These are phyloP conservation scores for Lydus trimaculatus DNA, from an alignment of 2,888 invertebrate genomes.

Conservation along the genomic window DNA sequence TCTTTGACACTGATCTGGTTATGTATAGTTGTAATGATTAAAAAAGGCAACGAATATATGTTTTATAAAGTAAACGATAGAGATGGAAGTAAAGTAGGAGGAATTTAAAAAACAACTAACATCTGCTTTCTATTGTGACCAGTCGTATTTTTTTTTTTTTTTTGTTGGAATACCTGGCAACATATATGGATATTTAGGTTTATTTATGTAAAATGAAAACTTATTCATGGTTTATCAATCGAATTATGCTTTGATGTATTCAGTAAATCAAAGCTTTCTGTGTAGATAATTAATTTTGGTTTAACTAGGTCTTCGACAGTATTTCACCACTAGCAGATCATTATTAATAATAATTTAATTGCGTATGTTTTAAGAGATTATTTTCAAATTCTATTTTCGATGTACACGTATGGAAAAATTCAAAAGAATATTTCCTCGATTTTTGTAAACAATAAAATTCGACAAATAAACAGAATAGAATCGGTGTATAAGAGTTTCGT, in stretches of 20 bases:
- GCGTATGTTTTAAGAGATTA: neutral
- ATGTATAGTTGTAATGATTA: neutral
- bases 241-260: neutral
- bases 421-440: neutral
- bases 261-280: too few relatives aligned
- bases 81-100: conserved; percentile 2
- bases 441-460: conserved; percentile 3
- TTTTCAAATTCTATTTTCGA: neutral
- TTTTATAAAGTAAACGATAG: neutral
- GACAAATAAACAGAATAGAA: neutral
- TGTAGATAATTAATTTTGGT: too few relatives aligned
- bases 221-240: too few relatives aligned
- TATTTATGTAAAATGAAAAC: neutral
- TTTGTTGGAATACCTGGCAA: neutral
- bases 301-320: too few relatives aligned
- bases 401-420: neutral
- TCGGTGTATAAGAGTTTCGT: neutral
- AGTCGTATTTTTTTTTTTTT: neutral
- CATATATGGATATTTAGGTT: neutral
- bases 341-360: neutral
- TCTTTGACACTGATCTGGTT: conserved; percentile 10
- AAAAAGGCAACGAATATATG: neutral
- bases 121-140: conserved; percentile 11
- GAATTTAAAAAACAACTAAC: conserved; percentile 4
- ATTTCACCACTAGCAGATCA: too few relatives aligned